Evolutionary conservation across 2,113 vertebrate species (phyloP), one percentile per base, ranked within the genome.

Genomic region (Anoura caudifer): DNA sequence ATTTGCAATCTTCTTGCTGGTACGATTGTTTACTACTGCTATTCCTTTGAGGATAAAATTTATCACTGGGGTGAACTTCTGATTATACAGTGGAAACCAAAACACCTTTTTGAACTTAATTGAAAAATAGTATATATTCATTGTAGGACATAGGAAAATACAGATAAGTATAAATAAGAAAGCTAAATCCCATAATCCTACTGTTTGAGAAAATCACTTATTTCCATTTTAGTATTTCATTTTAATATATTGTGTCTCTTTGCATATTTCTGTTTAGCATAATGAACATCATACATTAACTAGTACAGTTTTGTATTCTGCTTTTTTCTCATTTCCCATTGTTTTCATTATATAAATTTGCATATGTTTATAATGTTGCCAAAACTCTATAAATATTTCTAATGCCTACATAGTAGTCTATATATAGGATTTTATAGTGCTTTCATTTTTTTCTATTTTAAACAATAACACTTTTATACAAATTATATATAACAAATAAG

Each of bases 21-120:
- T 84, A 24, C 47, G 31, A 22, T 87, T 91, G 41, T 70, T 83
- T 80, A 76, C 38, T 87, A n/a, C 33, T 61, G 24, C 52, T 76
- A 47, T 82, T 86, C 17, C 73, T 97, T 81, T 87, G 81, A 77
- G 43, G 50, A 47, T 86, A 91, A 79, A 85, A 89, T 80, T 89
- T 79, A 69, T 89, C n/a, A 76, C 4, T 33, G n/a, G 19, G 24
- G 4, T n/a, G 15, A 26, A 31, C 59, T 94, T 90, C 69, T 83
- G 33, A 92, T 87, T 90, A 36, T 81, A 81, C 13, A 43, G 31
- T 75, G 19, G 41, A 92, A 92, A 80, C 28, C 7, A 45, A 91
- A 31, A 26, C 38, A 52, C 11, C 72, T 56, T 73, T 94, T 90
- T 28, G n/a, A 96, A 45, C 38, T 31, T 85, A 79, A 80, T 69